Conservation (phyloP, 2,113 vertebrate species). For the Pelobates fuscus region DNA sequence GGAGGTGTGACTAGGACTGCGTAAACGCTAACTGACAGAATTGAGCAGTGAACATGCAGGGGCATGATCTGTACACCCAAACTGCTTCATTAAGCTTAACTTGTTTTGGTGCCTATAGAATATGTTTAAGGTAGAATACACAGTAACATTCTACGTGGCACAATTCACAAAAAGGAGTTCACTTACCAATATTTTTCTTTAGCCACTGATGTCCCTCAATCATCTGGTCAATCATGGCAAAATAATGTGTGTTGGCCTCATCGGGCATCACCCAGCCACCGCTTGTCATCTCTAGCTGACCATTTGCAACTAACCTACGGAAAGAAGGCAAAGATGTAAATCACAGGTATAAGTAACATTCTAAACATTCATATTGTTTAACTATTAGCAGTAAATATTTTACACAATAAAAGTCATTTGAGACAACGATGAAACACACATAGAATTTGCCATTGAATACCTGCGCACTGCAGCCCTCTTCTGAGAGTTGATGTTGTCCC, state of each 20-base stretch:
- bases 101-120: no score
- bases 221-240: constrained; percentile 95
- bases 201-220: constrained; percentile 98
- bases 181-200: constrained; percentile 89
- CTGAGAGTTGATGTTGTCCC: constrained; percentile 85
- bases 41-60: no score
- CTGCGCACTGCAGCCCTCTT: constrained; percentile 87
- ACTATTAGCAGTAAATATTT: no score
- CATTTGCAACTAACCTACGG: constrained; percentile 73
- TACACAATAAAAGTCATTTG: no score
- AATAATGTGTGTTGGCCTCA: constrained; percentile 94
- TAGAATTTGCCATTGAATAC: constrained; percentile 60
- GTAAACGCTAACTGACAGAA: no score
- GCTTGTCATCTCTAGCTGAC: constrained; percentile 93
- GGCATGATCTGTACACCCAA: no score
- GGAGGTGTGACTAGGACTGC: no score
- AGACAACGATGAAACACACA: no score
- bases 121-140: no score
- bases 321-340: background rate
- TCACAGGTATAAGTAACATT: background rate
- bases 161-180: background rate
- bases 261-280: constrained; percentile 98
- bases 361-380: no score
- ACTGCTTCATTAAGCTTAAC: no score
- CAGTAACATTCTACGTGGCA: no score